phyloP scores from a whole-genome alignment of 2,113 vertebrate genomes.

The Lasiurus cinereus region DNA sequence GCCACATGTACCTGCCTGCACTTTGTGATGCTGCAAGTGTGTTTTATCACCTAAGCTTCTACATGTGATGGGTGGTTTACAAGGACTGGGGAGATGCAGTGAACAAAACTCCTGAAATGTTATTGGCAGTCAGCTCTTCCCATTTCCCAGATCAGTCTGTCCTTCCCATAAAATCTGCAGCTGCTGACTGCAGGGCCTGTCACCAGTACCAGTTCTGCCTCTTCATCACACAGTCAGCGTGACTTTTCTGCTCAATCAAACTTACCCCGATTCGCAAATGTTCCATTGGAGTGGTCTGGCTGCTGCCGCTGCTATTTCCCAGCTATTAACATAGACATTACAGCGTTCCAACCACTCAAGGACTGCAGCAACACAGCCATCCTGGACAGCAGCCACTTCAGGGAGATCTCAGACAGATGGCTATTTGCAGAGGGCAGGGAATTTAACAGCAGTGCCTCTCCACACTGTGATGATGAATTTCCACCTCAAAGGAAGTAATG shows the following conservation, averaged over 20 bases:
- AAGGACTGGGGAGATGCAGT: neutral
- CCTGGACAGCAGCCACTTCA: slow-evolving; percentile 78
- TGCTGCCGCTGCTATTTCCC: slow-evolving; percentile 70
- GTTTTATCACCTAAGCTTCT: slow-evolving; percentile 9
- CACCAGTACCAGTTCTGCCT: slow-evolving; percentile 1
- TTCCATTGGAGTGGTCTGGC: slow-evolving; percentile 68
- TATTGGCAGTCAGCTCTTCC: slow-evolving; percentile 55
- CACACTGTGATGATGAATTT: slow-evolving; percentile 72
- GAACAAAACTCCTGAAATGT: neutral
- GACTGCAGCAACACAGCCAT: slow-evolving; percentile 63
- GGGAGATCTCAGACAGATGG: slow-evolving; percentile 78
- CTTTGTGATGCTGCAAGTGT: neutral
- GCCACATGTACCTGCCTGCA: neutral
- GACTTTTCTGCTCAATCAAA: slow-evolving; percentile 74
- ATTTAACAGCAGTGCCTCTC: slow-evolving; percentile 76
- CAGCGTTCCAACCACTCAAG: slow-evolving; percentile 61
- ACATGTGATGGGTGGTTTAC: neutral
- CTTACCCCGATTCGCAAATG: slow-evolving; percentile 64
- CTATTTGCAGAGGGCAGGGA: slow-evolving; percentile 77
- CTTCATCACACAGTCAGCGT: slow-evolving; percentile 76
- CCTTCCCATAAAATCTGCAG: slow-evolving; percentile 65
- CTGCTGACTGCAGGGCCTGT: slow-evolving; percentile 68
- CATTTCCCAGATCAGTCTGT: slow-evolving; percentile 69
- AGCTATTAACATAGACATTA: slow-evolving; percentile 79
- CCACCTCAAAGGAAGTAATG: slow-evolving; percentile 73